Percentiles rank a stretch among this genome's conserved stretches.
These are phyloP conservation scores for Phocoena sinus DNA, from an alignment of 2,113 vertebrate species.

Conservation along the genomic window DNA sequence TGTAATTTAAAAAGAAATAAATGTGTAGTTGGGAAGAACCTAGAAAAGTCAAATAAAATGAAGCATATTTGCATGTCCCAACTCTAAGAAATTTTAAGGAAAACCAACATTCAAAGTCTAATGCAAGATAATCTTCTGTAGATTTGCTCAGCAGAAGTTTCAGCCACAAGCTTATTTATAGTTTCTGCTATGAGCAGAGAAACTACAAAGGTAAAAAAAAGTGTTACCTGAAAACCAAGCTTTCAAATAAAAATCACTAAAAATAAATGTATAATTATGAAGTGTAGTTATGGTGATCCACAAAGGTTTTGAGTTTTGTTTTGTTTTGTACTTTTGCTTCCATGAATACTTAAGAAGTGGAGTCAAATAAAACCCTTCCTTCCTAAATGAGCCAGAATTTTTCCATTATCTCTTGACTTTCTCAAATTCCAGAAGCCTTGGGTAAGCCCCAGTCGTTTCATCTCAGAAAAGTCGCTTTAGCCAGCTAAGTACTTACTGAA, in stretches of 20 bases:
- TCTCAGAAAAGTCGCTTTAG: neutral
- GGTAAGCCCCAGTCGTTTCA: neutral
- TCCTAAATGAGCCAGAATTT: neutral
- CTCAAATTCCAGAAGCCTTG: conserved; percentile 29
- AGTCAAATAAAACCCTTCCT: neutral
- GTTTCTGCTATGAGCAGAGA: neutral
- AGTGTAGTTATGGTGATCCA: neutral
- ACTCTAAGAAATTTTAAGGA: neutral
- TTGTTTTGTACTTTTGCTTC: neutral
- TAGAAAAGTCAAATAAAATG: neutral
- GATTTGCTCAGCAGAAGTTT: neutral
- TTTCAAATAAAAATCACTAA: neutral
- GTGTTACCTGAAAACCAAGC: neutral
- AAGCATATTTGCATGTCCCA: neutral
- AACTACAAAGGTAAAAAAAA: neutral
- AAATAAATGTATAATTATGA: neutral
- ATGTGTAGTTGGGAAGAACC: neutral
- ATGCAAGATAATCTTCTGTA: neutral
- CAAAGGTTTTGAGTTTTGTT: neutral
- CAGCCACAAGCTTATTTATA: neutral
- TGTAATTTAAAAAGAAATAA: conserved; percentile 1
- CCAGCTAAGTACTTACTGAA: neutral
- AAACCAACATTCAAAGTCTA: neutral
- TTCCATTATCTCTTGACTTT: neutral
- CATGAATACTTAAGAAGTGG: neutral